These are phyloP conservation scores for Toxotes chatareus DNA, from an alignment of 2,113 vertebrate genomes.

Conservation along the genomic window DNA sequence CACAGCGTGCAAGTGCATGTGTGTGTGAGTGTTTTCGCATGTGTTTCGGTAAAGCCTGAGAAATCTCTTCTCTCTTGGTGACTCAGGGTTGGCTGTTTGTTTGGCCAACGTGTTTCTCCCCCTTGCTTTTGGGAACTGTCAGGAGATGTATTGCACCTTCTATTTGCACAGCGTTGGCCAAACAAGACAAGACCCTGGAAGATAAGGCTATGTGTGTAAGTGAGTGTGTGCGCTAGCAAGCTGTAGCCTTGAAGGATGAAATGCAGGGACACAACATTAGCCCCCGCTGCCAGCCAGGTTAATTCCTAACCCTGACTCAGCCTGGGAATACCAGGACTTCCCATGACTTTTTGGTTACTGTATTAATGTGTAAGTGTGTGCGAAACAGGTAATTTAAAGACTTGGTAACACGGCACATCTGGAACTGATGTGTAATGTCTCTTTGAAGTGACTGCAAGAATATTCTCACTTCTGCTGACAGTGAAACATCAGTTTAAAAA, in stretches of 20 bases:
- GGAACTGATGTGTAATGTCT: neutral
- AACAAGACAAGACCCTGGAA: slow-evolving; percentile 84
- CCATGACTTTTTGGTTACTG: slow-evolving; percentile 50
- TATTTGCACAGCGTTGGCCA: slow-evolving; percentile 83
- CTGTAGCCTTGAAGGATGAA: slow-evolving; percentile 83
- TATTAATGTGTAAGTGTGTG: neutral
- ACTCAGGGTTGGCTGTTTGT: slow-evolving; percentile 81
- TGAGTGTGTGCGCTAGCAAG: slow-evolving; percentile 54
- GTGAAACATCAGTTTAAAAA: slow-evolving; percentile 5
- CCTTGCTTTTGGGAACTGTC: slow-evolving; percentile 83
- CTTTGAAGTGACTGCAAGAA: neutral
- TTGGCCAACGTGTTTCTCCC: slow-evolving; percentile 78
- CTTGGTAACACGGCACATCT: slow-evolving; percentile 8
- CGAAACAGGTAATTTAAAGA: slow-evolving; percentile 26
- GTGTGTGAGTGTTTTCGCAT: slow-evolving; percentile 52
- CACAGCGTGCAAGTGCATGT: slow-evolving; percentile 1
- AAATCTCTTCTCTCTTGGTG: slow-evolving; percentile 77
- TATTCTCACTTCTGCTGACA: slow-evolving; percentile 28
- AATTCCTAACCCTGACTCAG: slow-evolving; percentile 77
- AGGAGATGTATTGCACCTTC: slow-evolving; percentile 85
- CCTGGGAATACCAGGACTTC: slow-evolving; percentile 78
- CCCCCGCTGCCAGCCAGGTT: slow-evolving; percentile 69
- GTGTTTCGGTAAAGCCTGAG: slow-evolving; percentile 76
- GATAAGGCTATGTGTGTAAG: slow-evolving; percentile 74
- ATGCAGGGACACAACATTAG: slow-evolving; percentile 73